Base-by-base conservation (phyloP, 1,140 invertebrate genomes). In the Kradibia gibbosae region DNA sequence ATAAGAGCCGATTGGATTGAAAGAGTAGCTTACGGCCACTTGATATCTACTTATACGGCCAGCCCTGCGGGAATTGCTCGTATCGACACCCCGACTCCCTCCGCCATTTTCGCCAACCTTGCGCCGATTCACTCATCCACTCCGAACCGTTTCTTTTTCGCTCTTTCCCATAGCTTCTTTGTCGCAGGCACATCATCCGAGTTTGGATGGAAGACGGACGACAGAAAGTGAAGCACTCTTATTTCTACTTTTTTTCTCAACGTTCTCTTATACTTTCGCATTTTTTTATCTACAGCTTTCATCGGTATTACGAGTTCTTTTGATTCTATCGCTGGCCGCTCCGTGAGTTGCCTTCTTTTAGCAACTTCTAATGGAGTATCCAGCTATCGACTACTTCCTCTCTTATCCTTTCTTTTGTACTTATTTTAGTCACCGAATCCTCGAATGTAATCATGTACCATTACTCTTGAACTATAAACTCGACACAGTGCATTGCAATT, bases 1-100 rank as follows among this genome's bases (percentile, higher is more conserved):
- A 89, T 88, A 88, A 87, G 86, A 88, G 83, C 86, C 88, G 87
- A 88, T 87, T 88, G 86, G 84, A 89, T 89, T 86, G 87, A 87
- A 87, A 87, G 87, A 86, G 86, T 88, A 87, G 86, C 86, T 87
- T 83, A 80, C 80, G 83, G 82, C 85, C 81, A 85, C 85, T 88
- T 85, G 86, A 86, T 86, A 87, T 87, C 85, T 88, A 88, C 86
- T 87, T 86, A 88, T 87, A 86, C 80, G 80, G 74, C 73, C 50
- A 34, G 42, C 78, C 57, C 39, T n/a, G 25, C 34, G 28, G 80
- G 80, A 82, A 82, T 82, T 67, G 80, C 80, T 82, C 74, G 80
- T 81, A 81, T 81, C 73, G 80, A 50, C 80, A 81, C 60, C 79
- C 31, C 70, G 15, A 13, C 71, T 62, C 36, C 11, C 39, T n/a